Conservation (phyloP, 1,140 invertebrate genomes). For the Papilio dardanus region DNA sequence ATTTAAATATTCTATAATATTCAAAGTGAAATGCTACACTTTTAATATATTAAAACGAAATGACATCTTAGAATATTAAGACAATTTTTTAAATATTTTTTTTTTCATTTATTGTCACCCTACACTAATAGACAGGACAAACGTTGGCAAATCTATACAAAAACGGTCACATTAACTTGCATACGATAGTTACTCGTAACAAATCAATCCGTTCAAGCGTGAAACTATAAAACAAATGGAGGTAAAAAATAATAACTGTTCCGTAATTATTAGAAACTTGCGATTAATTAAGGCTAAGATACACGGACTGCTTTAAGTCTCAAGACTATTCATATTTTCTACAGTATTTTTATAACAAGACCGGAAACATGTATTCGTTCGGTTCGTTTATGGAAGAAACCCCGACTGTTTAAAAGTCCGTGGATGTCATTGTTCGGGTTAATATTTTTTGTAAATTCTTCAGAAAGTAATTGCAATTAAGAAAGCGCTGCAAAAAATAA, state of each 20-base stretch:
- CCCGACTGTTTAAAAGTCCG: not conserved
- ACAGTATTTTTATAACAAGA: not conserved
- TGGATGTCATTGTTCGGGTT: not conserved
- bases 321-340: not conserved
- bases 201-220: constrained; percentile 35
- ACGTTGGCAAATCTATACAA: constrained; percentile 6
- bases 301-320: not conserved
- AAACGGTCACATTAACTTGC: constrained; percentile 27
- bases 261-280: constrained; percentile 16
- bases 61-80: not conserved
- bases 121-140: constrained; percentile 12
- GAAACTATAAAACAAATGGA: constrained; percentile 37
- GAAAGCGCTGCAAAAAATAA: not conserved
- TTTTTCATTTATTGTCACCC: constrained; percentile 25
- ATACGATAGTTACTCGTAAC: constrained; percentile 37
- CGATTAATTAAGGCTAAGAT: not conserved
- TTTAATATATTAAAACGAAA: not conserved
- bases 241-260: constrained; percentile 34
- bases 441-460: too few relatives aligned
- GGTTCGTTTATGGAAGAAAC: not conserved
- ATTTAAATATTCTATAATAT: not conserved
- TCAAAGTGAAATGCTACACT: not conserved
- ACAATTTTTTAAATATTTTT: not conserved
- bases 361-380: not conserved
- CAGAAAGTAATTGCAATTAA: too few relatives aligned